Conservation (phyloP, 1,140 invertebrate species). For the Ooceraea biroi region DNA sequence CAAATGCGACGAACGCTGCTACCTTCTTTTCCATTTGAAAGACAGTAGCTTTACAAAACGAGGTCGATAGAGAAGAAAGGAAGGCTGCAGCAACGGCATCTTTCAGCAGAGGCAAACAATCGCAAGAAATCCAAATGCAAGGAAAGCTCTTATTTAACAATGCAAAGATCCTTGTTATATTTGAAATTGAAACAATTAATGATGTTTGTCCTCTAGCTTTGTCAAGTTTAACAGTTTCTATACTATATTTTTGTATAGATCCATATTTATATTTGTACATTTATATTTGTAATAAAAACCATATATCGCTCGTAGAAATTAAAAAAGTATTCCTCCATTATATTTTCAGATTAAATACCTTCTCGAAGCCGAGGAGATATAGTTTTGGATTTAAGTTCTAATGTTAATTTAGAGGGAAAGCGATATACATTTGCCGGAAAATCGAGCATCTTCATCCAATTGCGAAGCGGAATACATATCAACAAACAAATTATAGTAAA, state of each 20-base stretch:
- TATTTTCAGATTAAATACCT: not conserved
- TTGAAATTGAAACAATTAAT: not conserved
- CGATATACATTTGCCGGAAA: too few species aligned
- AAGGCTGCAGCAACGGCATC: not conserved
- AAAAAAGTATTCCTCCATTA: not conserved
- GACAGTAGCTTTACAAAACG: not conserved
- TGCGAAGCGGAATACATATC: not conserved
- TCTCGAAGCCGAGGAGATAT: not conserved
- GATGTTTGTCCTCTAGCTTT: not conserved
- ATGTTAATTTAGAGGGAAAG: too few species aligned
- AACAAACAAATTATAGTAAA: not conserved
- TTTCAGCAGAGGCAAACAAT: conserved; percentile 1
- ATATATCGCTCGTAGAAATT: not conserved
- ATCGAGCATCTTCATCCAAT: too few species aligned
- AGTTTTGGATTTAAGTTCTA: not conserved
- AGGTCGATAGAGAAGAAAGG: not conserved
- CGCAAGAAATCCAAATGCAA: not conserved
- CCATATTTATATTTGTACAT: not conserved
- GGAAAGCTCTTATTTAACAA: not conserved
- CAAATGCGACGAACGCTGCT: conserved; percentile 15
- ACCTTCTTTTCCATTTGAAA: conserved; percentile 7
- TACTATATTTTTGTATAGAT: not conserved
- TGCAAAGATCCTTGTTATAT: not conserved
- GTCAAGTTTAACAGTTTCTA: not conserved
- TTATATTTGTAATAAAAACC: not conserved